These are phyloP conservation scores for Malacoraja senta DNA, from an alignment of 2,797 vertebrate genomes.

Conservation along the genomic window DNA sequence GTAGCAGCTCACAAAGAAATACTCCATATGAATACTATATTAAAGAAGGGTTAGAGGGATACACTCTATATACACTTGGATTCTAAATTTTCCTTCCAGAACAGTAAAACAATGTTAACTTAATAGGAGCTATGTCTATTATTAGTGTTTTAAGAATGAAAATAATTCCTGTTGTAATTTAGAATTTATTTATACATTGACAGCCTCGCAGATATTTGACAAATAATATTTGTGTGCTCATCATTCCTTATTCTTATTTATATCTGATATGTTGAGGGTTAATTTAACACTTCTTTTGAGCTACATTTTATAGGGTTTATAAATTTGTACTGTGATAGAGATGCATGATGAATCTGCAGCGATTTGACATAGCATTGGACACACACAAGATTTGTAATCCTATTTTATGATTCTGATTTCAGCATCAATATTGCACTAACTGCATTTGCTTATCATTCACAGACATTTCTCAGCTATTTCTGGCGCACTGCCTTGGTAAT, in stretches of 20 bases:
- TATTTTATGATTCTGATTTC: too few species aligned
- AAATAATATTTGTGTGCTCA: neutral
- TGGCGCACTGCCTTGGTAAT: too few species aligned
- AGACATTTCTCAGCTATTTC: too few species aligned
- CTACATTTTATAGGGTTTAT: too few species aligned
- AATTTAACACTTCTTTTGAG: too few species aligned
- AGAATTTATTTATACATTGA: neutral
- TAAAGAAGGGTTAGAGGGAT: neutral
- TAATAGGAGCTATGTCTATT: neutral
- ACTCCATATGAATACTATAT: neutral
- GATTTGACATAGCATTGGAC: too few species aligned
- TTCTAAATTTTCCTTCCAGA: neutral
- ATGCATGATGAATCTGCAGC: too few species aligned
- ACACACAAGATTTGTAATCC: too few species aligned
- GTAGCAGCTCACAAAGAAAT: neutral
- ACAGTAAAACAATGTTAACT: neutral
- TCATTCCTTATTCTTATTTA: neutral
- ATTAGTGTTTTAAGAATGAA: neutral
- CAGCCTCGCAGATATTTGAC: neutral
- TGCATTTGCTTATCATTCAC: too few species aligned
- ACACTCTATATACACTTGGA: neutral
- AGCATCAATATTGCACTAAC: too few species aligned
- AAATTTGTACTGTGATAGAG: too few species aligned
- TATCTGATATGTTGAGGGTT: too few species aligned
- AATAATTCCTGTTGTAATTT: neutral